Evolutionary conservation across 2,888 invertebrate genomes (phyloP).

Genomic region (Dascillus cervinus): DNA sequence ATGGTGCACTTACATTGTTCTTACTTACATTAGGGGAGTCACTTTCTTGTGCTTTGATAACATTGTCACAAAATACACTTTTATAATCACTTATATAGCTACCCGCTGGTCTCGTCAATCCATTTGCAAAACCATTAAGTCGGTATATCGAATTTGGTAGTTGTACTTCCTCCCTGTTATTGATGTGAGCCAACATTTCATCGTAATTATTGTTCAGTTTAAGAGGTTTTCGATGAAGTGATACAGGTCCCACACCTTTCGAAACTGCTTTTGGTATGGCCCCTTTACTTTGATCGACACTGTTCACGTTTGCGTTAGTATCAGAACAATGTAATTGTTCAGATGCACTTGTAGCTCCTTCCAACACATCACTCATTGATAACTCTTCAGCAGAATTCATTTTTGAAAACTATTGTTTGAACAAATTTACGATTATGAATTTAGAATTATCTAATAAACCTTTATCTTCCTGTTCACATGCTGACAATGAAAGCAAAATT

Average conservation of each 20-base stretch:
- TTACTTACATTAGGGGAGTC: not conserved
- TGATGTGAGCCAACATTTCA: conserved; percentile 15
- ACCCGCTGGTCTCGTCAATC: conserved; percentile 5
- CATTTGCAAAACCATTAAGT: conserved; percentile 12
- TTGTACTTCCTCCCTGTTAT: conserved; percentile 4
- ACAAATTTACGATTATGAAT: no score
- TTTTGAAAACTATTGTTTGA: no score
- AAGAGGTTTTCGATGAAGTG: conserved; percentile 19
- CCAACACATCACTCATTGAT: conserved; percentile 12
- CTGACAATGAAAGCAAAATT: no score
- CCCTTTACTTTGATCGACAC: conserved; percentile 25
- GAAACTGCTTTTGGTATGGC: conserved; percentile 29
- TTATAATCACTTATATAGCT: conserved; percentile 10
- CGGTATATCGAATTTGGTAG: conserved; percentile 7
- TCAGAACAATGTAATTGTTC: conserved; percentile 18
- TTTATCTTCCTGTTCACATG: no score
- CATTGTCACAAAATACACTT: conserved; percentile 3
- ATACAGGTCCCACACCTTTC: conserved; percentile 16
- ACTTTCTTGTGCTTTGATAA: not conserved
- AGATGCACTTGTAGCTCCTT: conserved; percentile 10
- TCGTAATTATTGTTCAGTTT: conserved; percentile 33
- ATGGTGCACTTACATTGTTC: not conserved
- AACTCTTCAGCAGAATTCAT: conserved; percentile 21
- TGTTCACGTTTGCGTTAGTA: conserved; percentile 28
- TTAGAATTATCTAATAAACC: no score